Evolutionary conservation across 2,888 invertebrate species (phyloP), one percentile per base, ranked within the genome.

Genomic region (Trachelus iudaicus): DNA sequence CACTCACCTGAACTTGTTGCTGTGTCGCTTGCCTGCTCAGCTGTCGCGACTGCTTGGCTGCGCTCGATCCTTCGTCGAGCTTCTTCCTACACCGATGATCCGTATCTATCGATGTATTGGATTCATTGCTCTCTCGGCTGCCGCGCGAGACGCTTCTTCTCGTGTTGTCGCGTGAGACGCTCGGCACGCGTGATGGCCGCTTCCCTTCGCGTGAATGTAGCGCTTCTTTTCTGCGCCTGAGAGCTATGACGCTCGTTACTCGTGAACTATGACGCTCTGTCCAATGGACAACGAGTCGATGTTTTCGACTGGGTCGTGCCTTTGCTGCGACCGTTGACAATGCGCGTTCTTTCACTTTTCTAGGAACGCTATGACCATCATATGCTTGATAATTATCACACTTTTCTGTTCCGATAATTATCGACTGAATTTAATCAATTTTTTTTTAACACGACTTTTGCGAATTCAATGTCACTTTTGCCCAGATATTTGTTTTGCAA

Each of bases 251-350:
- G 33, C 31, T 68, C 0, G n/a, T 33, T 34, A 37, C 4, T 33
- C 56, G 74, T 76, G 76, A 79, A 71, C 79, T 76, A 56, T 79
- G 75, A 75, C 79, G 79, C 79, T 79, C 76, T 73, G 31, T n/a
- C 69, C 3, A 23, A n/a, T 69, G 15, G 69, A 69, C 69, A 6
- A n/a, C n/a, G n/a, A 69, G n/a, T n/a, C 23, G 15, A 69, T 69
- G 69, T 6, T 69, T 69, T 4, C 23, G n/a, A n/a, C 69, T 69
- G 69, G 69, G 69, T 69, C 69, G 15, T 23, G n/a, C n/a, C n/a
- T 69, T 69, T 6, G n/a, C 69, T 69, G 69, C 23, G 69, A 69
- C 69, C 69, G 69, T n/a, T 69, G 4, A 23, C 69, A n/a, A 4
- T 69, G 69, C 69, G 69, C 69, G 69, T n/a, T 69, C 33, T 69